phyloP scores from a whole-genome alignment of 2,113 vertebrate species.

The Phylloscopus trochilus region DNA sequence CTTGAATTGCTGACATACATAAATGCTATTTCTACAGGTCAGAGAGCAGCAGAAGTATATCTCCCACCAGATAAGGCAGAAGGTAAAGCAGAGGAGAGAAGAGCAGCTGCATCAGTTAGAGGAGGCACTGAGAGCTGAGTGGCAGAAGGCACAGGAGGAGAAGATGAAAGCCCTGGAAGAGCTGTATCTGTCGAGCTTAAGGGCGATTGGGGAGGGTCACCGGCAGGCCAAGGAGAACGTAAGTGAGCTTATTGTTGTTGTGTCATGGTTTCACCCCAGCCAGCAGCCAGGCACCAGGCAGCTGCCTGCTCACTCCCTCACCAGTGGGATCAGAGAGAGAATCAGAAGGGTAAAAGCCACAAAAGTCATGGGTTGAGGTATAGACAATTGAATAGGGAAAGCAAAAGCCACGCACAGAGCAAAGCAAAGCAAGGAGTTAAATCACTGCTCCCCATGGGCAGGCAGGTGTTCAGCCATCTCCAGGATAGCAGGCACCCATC shows the following conservation, averaged over 20 bases:
- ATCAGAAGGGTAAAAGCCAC: background rate
- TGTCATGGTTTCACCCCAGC: background rate
- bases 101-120: slow-evolving; percentile 78
- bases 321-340: background rate
- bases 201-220: slow-evolving; percentile 83
- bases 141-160: slow-evolving; percentile 81
- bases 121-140: slow-evolving; percentile 77
- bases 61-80: slow-evolving; percentile 81
- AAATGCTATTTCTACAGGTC: slow-evolving; percentile 75
- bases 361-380: background rate
- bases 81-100: slow-evolving; percentile 81
- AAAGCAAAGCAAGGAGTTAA: background rate
- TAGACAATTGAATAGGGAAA: background rate
- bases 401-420: background rate
- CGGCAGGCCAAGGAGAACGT: slow-evolving; percentile 87
- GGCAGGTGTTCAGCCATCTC: background rate
- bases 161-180: slow-evolving; percentile 79
- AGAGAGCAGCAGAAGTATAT: slow-evolving; percentile 90
- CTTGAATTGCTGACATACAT: background rate
- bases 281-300: background rate
- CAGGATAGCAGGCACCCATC: background rate
- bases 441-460: background rate
- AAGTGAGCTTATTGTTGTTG: background rate
- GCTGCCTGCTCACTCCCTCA: background rate
- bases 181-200: slow-evolving; percentile 83